phyloP scores from a whole-genome alignment of 2,888 invertebrate genomes.

The Hirtodrosophila duncani region DNA sequence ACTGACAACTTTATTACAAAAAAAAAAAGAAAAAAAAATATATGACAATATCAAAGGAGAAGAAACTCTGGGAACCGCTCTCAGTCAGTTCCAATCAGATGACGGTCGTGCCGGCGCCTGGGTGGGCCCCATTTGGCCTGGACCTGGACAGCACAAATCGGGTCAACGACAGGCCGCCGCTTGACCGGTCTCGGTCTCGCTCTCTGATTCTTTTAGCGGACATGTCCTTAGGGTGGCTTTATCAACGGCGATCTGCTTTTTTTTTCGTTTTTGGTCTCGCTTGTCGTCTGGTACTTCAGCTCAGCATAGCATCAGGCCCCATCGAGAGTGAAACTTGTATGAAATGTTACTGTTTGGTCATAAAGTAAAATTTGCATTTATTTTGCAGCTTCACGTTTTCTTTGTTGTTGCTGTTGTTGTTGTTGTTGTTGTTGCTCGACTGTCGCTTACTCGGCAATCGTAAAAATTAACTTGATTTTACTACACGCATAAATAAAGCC shows the following conservation, averaged over 20 bases:
- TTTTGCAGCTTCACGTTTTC: constrained; percentile 37
- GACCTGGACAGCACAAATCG: no score
- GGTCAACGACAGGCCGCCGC: no score
- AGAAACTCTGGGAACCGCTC: no score
- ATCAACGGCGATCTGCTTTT: constrained; percentile 10
- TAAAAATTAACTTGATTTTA: constrained; percentile 71
- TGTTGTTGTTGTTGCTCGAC: constrained; percentile 20
- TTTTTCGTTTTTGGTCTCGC: constrained; percentile 11
- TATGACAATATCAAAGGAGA: constrained; percentile 27
- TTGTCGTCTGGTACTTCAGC: constrained; percentile 1
- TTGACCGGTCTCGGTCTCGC: not conserved
- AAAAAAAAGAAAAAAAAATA: constrained; percentile 30
- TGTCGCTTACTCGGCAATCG: constrained; percentile 56
- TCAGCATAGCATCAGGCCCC: constrained; percentile 39
- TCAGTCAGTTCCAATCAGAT: no score
- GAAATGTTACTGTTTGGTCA: constrained; percentile 37
- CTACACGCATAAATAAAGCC: constrained; percentile 71
- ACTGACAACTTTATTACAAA: constrained; percentile 68
- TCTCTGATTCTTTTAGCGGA: constrained; percentile 5
- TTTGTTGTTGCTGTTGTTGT: constrained; percentile 20
- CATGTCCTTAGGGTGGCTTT: constrained; percentile 44
- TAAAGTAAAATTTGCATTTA: constrained; percentile 64
- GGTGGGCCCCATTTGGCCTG: no score
- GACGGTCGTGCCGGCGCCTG: no score
- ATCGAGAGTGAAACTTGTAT: constrained; percentile 60